Conservation (phyloP, 2,113 vertebrate species). For the Riparia riparia region DNA sequence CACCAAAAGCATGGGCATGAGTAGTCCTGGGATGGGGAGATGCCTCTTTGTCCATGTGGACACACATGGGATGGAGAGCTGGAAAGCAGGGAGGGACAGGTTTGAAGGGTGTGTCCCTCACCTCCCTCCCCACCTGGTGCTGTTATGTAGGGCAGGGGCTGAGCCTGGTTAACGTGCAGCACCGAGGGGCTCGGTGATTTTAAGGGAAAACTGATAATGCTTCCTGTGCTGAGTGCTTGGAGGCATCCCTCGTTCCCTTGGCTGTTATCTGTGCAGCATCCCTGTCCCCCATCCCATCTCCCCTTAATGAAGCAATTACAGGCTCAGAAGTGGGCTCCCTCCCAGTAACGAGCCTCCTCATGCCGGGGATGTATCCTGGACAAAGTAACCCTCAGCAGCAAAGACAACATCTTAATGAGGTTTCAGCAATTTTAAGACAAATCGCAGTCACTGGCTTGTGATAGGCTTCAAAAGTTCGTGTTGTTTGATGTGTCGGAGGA, state of each 20-base stretch:
- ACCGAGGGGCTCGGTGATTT: neutral
- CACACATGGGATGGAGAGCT: rapidly evolving
- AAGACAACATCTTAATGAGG: neutral
- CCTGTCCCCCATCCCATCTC: neutral
- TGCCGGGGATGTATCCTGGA: neutral
- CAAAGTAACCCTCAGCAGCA: neutral
- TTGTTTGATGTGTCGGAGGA: neutral
- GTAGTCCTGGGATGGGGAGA: rapidly evolving
- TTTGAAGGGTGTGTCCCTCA: neutral
- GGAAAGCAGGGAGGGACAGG: neutral
- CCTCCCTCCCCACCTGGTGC: neutral
- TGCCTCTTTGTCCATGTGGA: rapidly evolving
- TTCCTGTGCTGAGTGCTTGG: neutral
- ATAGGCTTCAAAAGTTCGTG: neutral
- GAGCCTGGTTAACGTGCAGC: neutral
- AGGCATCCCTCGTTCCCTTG: neutral
- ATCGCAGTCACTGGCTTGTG: neutral
- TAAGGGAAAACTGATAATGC: neutral
- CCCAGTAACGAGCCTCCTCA: neutral
- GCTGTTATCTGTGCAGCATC: neutral
- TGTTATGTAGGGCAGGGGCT: neutral
- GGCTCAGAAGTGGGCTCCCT: rapidly evolving
- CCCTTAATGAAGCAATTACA: neutral
- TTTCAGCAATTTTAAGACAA: neutral
- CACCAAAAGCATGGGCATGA: rapidly evolving